These are phyloP conservation scores for Drosophila insularis DNA, from an alignment of 1,140 invertebrate genomes.

Conservation along the genomic window DNA sequence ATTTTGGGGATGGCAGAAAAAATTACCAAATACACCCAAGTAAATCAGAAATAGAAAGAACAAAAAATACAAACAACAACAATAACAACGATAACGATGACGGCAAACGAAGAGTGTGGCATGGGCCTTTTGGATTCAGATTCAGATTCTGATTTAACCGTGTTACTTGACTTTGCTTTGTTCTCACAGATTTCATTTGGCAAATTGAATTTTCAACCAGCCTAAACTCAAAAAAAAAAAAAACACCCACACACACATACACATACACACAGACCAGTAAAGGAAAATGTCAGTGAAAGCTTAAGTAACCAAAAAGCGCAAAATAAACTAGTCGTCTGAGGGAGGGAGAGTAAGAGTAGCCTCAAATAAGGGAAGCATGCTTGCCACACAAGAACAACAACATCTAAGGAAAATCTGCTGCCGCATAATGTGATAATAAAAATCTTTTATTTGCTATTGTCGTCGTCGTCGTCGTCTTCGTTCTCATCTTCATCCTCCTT, in stretches of 20 bases:
- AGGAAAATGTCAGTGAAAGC: conserved; percentile 38
- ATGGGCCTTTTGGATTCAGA: not conserved
- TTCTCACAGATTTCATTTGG: conserved; percentile 62
- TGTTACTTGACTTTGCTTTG: conserved; percentile 21
- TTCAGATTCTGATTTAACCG: not conserved
- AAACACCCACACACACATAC: not conserved
- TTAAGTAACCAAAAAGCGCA: conserved; percentile 50
- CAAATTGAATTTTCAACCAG: conserved; percentile 74
- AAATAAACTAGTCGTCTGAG: conserved; percentile 59
- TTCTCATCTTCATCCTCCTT: conserved; percentile 5
- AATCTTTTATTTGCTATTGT: conserved; percentile 77
- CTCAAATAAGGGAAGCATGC: not conserved
- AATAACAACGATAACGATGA: too few species aligned
- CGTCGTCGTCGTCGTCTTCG: conserved; percentile 27
- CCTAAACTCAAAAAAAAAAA: conserved; percentile 48
- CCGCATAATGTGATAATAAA: conserved; percentile 79
- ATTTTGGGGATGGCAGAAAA: conserved; percentile 43
- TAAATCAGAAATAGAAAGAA: conserved; percentile 24
- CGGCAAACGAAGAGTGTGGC: not conserved
- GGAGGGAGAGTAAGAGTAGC: not conserved
- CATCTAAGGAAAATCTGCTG: conserved; percentile 70
- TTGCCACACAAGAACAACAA: conserved; percentile 19
- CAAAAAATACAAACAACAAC: not conserved
- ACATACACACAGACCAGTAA: not conserved
- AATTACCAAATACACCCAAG: conserved; percentile 37